phyloP scores from a whole-genome alignment of 2,113 vertebrate genomes.

The Plotosus lineatus region DNA sequence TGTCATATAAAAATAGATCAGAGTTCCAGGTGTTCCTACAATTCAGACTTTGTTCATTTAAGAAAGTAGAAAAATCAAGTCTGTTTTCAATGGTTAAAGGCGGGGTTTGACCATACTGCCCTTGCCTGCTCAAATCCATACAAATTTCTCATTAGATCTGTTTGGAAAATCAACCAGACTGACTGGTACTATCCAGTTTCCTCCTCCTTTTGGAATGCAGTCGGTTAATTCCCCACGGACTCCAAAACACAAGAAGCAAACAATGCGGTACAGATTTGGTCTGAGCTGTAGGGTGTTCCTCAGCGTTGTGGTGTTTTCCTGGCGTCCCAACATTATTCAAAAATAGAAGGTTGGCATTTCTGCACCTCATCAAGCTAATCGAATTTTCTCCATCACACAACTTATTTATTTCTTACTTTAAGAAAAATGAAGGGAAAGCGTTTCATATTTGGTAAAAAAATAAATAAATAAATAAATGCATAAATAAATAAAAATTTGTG shows the following conservation, averaged over 20 bases:
- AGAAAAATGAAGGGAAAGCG: no score
- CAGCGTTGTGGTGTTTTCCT: constrained; percentile 8
- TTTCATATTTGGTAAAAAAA: not conserved
- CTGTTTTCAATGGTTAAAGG: not conserved
- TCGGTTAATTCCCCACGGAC: not conserved
- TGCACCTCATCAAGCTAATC: constrained; percentile 24
- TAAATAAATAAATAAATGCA: no score
- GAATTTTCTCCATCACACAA: constrained; percentile 3
- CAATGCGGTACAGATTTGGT: constrained; percentile 17
- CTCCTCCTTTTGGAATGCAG: constrained; percentile 5
- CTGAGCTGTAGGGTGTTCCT: constrained; percentile 20
- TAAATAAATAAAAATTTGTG: no score
- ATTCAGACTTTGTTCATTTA: not conserved
- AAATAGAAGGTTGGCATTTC: constrained; percentile 23
- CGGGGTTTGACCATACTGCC: not conserved
- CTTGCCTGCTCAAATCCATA: no score
- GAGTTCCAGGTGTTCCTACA: not conserved
- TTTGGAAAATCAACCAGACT: not conserved
- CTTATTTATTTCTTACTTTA: constrained; percentile 7
- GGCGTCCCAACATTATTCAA: constrained; percentile 1
- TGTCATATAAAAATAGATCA: not conserved
- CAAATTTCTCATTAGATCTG: constrained; percentile 9
- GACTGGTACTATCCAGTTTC: constrained; percentile 4
- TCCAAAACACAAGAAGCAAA: not conserved
- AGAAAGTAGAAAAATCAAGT: not conserved